phyloP scores from a whole-genome alignment of 2,113 vertebrate species.

The Prunella himalayana region DNA sequence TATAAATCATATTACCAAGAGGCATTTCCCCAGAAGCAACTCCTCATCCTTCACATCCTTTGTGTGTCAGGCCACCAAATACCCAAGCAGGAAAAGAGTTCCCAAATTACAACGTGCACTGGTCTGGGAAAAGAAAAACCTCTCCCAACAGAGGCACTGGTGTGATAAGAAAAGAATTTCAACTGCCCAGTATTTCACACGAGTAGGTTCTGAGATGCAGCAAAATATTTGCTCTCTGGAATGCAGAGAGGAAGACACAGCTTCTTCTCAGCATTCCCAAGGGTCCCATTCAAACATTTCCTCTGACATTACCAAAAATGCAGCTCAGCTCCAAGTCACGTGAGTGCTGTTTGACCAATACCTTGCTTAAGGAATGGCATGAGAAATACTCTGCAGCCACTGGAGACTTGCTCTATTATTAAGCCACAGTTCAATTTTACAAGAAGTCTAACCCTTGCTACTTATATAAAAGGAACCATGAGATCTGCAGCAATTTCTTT shows the following conservation, averaged over 20 bases:
- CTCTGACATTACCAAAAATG: background rate
- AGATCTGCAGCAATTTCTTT: background rate
- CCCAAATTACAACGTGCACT: background rate
- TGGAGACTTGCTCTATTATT: slow-evolving; percentile 10
- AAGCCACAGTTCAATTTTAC: background rate
- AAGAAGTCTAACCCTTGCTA: background rate
- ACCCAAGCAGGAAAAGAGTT: background rate
- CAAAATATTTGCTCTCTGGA: slow-evolving; percentile 34
- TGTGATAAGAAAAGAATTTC: slow-evolving; percentile 1
- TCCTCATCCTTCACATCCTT: background rate
- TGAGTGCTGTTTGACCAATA: background rate
- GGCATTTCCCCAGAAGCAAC: background rate
- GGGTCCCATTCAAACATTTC: background rate
- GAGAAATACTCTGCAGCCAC: slow-evolving; percentile 26
- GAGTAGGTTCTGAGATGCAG: slow-evolving; percentile 8
- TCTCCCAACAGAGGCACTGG: background rate
- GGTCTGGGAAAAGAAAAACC: background rate
- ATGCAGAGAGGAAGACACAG: slow-evolving; percentile 13
- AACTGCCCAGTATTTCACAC: background rate
- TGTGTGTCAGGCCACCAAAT: background rate
- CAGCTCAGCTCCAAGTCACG: background rate
- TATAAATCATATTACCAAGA: rapidly evolving
- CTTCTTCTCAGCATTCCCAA: slow-evolving; percentile 58
- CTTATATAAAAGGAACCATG: background rate
- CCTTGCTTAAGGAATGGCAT: background rate